Evolutionary conservation across 2,113 vertebrate genomes (phyloP), one percentile per base, ranked within the genome.

Genomic region (Microtus montanus): DNA sequence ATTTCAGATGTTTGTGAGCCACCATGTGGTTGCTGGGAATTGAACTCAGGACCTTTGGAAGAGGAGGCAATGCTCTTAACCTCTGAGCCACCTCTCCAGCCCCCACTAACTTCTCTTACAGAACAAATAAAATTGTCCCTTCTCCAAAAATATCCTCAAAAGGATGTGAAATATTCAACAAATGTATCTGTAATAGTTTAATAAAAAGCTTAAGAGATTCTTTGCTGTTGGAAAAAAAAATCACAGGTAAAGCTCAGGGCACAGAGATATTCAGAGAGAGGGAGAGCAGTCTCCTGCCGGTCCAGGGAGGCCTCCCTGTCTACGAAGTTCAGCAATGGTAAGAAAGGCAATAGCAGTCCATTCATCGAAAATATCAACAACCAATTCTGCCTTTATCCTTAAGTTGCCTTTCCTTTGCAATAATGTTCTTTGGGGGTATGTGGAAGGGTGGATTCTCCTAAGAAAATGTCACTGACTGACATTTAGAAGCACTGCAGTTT

Each of bases 391-490:
- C 82, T 89, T 73, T 66, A 91, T 91, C 47, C 19, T 82, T 91
- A 79, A 85, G n/a, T 83, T 87, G 54, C 75, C 89, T 97, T 92
- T 86, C 41, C 38, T 93, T 70, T 93, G 66, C 85, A 87, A 86
- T 92, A 79, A 83, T 84, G 54, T 87, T 91, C 66, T 92, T 84
- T 49, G 30, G 58, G 74, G 49, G 30, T 35, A 44, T 75, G 86
- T 89, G 54, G 47, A 92, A 61, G 80, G 97, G 80, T 74, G 35
- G 30, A 54, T 75, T 91, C 83, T 94, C 79, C 86, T 86, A n/a
- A 95, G 92, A 96, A 96, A 97, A 96, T 95, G 95, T 94, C 94
- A 96, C 96, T 89, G 78, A 91, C 88, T 96, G 92, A 95, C 86
- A 96, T 94, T 97, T 93, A 68, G 91, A 93, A 89, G 92, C 92